phyloP scores from a whole-genome alignment of 1,140 invertebrate species.

The Panulirus ornatus region DNA sequence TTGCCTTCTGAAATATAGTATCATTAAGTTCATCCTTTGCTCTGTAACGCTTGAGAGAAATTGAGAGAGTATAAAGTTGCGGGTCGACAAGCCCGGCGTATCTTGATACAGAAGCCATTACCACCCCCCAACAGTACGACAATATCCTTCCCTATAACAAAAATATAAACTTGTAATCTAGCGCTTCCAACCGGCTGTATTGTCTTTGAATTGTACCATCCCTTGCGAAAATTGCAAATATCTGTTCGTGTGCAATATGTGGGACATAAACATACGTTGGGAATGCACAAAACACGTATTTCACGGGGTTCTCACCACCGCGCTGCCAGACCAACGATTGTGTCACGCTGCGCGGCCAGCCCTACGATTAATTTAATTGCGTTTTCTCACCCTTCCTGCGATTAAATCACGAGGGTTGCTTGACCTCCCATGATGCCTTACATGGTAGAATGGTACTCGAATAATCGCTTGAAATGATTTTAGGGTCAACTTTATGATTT shows the following conservation, averaged over 20 bases:
- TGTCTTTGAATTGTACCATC: conserved; percentile 46
- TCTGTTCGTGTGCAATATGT: conserved; percentile 44
- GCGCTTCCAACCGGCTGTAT: conserved; percentile 30
- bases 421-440: too few species aligned
- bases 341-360: background rate
- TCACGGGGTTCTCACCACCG: background rate
- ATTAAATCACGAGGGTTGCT: too few species aligned
- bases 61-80: background rate
- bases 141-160: conserved; percentile 34
- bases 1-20: too few species aligned
- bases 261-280: background rate
- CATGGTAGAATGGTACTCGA: too few species aligned
- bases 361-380: too few species aligned
- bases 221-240: conserved; percentile 48
- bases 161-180: conserved; percentile 44
- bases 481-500: background rate
- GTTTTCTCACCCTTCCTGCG: too few species aligned
- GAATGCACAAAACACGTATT: conserved; percentile 31
- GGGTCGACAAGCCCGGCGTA: background rate
- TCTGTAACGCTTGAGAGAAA: too few species aligned
- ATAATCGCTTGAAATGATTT: too few species aligned
- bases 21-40: too few species aligned
- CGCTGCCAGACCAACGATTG: conserved; percentile 18
- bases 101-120: background rate
- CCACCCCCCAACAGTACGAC: conserved; percentile 5